Evolutionary conservation across 1,140 invertebrate genomes (phyloP), one percentile per base, ranked within the genome.

Genomic region (Neotoxoptera formosana): DNA sequence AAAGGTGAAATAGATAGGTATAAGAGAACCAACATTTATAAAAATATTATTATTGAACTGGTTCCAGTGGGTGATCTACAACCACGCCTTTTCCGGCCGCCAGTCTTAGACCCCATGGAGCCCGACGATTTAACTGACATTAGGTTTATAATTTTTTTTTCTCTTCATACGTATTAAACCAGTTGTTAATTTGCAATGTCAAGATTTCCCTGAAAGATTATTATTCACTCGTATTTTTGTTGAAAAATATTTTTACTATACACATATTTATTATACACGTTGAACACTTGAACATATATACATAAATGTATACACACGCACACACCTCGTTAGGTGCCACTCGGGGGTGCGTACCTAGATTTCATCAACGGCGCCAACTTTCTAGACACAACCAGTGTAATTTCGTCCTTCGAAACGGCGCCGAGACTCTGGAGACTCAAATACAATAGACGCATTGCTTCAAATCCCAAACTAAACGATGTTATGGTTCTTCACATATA

Each of bases 1-100:
- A 17, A 67, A 67, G 14, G 30, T 67, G 14, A 14, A n/a, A 67
- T 67, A 67, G 14, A n/a, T 67, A 60, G 89, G 34, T 90, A 67
- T 25, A 21, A 20, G 41, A 60, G 25, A 45, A 90, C 91, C 41
- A 86, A 48, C 81, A 93, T 93, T 93, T 93, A 93, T n/a, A 93
- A 93, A 84, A 93, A 56, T 67, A n/a, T 67, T n/a, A 67, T 93
- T 84, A 93, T 93, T 93, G 81, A 93, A 93, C 91, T 93, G 91
- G 91, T 93, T 93, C 91, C 91, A 93, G 91, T 93, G 91, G 91
- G 91, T 93, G 91, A 93, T 93, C 91, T 56, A 47, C 81, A 84
- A 93, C 91, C 91, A 93, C 91, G 81, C 91, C 91, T 93, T 86
- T 84, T 93, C 91, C 91, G 91, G 91, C 30, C 91, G 91, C 30